Base-by-base conservation (phyloP, 1,140 invertebrate genomes). In the Trichogramma pretiosum region DNA sequence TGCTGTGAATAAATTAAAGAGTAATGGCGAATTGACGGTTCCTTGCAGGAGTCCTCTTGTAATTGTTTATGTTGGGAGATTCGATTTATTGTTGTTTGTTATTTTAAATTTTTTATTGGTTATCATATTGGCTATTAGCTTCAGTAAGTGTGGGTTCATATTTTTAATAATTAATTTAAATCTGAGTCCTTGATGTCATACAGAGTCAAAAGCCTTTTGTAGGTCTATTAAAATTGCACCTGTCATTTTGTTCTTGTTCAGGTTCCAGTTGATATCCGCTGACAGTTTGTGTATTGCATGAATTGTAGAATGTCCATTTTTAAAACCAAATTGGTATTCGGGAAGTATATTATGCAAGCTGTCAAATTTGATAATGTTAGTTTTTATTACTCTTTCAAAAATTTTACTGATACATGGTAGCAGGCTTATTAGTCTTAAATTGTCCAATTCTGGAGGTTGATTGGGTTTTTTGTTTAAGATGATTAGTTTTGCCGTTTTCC, bases 401-500 rank as follows among this genome's bases (percentile, higher is more conserved):
- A 18, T 21, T 18, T 37, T 37, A 16, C 16, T 19, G 17, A 40
- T 42, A 14, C 18, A 45, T 0, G 47, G 39, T 0, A 53, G 35
- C 10, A 57, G 37, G 26, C 45, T 50, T 17, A 55, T 57, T 1
- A 51, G 50, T 38, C 56, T 36, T 24, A 53, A 57, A 24, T 28
- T 57, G 8, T n/a, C 5, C 1, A 41, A 23, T 2, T 42, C 19
- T 0, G 22, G 7, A 0, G 21, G 10, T 5, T 48, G 23, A 37
- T 58, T 55, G 8, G 24, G 32, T 35, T 53, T 55, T 50, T 58
- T 58, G 23, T 3, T n/a, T 2, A 58, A 37, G 0, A 48, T n/a
- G 1, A 56, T 42, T 3, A 58, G 17, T 50, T 54, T 56, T 7
- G 48, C 52, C 17, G 2, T 33, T 48, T 52, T 56, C 54, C 56